Percentiles rank a stretch among this genome's conserved stretches.
Evolutionary conservation across 1,140 invertebrate genomes (phyloP).

Genomic region (Lysiphlebus fabarum): DNA sequence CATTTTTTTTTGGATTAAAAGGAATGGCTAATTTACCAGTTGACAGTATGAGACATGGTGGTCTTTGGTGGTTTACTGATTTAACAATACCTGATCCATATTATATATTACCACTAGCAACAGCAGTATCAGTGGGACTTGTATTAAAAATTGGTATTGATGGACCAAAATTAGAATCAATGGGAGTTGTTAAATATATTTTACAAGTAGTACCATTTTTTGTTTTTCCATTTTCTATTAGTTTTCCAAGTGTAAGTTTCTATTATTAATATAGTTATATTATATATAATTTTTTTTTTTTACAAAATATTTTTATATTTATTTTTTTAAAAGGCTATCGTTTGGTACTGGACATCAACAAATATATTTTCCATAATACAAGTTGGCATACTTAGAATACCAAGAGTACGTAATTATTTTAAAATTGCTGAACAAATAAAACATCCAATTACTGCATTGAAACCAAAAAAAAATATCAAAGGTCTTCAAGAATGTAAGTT

Average conservation of each 20-base stretch:
- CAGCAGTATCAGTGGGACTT: slow-evolving; percentile 71
- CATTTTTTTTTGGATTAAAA: slow-evolving; percentile 82
- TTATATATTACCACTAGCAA: slow-evolving; percentile 83
- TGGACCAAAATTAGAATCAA: slow-evolving; percentile 62
- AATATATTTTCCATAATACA: slow-evolving; percentile 87
- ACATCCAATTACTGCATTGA: slow-evolving; percentile 60
- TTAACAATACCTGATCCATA: slow-evolving; percentile 87
- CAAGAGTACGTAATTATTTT: slow-evolving; percentile 70
- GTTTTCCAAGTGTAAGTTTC: slow-evolving; percentile 77
- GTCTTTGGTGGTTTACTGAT: slow-evolving; percentile 90
- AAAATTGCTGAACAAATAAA: slow-evolving; percentile 69
- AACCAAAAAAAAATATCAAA: slow-evolving; percentile 72
- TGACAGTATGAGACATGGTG: slow-evolving; percentile 84
- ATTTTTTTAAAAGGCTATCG: slow-evolving; percentile 65
- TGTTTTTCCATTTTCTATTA: slow-evolving; percentile 81
- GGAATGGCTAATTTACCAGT: slow-evolving; percentile 84
- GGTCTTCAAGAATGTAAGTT: slow-evolving; percentile 79
- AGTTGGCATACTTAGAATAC: slow-evolving; percentile 74
- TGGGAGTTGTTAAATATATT: slow-evolving; percentile 70
- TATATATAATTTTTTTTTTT: slow-evolving; percentile 1
- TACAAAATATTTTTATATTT: slow-evolving; percentile 11
- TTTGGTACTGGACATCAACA: slow-evolving; percentile 86
- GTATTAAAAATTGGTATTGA: slow-evolving; percentile 88
- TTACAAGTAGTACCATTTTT: slow-evolving; percentile 74
- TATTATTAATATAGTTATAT: background rate